Evolutionary conservation across 2,888 invertebrate genomes (phyloP).

Genomic region (Drosophila cognata): DNA sequence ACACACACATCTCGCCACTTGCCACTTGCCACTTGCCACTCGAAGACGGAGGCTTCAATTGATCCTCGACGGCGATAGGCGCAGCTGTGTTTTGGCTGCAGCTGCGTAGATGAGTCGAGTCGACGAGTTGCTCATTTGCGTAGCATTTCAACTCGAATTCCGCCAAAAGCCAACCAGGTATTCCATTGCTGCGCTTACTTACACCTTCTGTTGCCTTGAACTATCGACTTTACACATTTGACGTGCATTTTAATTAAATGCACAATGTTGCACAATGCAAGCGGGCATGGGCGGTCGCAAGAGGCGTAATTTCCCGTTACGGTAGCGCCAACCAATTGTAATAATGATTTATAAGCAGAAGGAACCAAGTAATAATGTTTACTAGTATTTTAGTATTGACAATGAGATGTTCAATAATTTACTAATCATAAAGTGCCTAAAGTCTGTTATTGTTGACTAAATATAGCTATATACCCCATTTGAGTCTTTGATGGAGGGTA

Average conservation of each 20-base stretch:
- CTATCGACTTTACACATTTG: conserved; percentile 62
- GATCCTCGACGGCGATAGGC: conserved; percentile 60
- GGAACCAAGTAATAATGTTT: conserved; percentile 1
- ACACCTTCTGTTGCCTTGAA: conserved; percentile 65
- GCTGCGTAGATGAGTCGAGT: conserved; percentile 43
- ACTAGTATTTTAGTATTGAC: conserved; percentile 11
- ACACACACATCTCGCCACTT: conserved; percentile 34
- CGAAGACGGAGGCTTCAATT: conserved; percentile 52
- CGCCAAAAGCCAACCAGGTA: conserved; percentile 28
- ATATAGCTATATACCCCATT: conserved; percentile 18
- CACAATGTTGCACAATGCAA: conserved; percentile 55
- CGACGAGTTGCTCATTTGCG: conserved; percentile 39
- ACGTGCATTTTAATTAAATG: conserved; percentile 66
- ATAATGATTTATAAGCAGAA: conserved; percentile 66
- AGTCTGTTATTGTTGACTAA: background rate
- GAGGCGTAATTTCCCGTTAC: conserved; percentile 54
- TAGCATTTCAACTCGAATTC: conserved; percentile 22
- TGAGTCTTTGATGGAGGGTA: conserved; percentile 9
- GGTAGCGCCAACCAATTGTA: conserved; percentile 68
- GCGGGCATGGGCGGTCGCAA: conserved; percentile 17
- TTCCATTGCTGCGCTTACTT: conserved; percentile 27
- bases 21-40: conserved; percentile 25
- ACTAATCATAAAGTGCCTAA: background rate
- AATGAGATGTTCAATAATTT: conserved; percentile 6
- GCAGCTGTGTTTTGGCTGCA: conserved; percentile 54